Base-by-base conservation (phyloP, 2,113 vertebrate species). In the Ornithorhynchus anatinus region DNA sequence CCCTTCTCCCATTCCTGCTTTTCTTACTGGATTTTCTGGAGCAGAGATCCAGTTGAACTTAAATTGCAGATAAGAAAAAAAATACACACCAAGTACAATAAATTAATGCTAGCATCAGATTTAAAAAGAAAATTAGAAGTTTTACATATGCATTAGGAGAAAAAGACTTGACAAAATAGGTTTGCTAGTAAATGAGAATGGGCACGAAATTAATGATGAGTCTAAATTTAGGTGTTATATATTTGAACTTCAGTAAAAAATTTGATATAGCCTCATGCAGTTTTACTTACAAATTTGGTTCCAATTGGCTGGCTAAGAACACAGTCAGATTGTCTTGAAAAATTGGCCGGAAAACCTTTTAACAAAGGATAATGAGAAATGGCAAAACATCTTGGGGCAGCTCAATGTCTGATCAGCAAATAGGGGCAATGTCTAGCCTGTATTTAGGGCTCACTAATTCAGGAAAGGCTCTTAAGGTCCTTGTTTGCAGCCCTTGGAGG, bases 221-320 rank as follows among this genome's bases (percentile, higher is more conserved):
- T 36, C 5, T 67, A 45, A 23, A 52, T 68, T 13, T 17, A 42
- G 9, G 29, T 15, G 31, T 15, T 60, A 35, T 64, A 13, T 63
- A 36, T 65, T 63, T 72, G 59, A 29, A 67, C 7, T 29, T 69
- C 71, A 56, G 61, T 47, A 56, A 66, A 74, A 14, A 14, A 72
- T 53, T 63, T 69, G 10, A 48, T 63, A 32, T 20, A 72, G n/a
- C 12, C 5, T 77, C 29, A 48, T 69, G 59, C 74, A 69, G 69
- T 57, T 69, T 81, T 59, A 66, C 23, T 75, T 71, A 35, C 37
- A 68, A 48, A 66, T 76, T 31, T 52, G 33, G 73, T 31, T 61
- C 40, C 44, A 70, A 75, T 70, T 75, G 29, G 7, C 17, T 75
- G 59, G 14, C 9, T 51, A 47, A 70, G 72, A 75, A 37, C 13